Evolutionary conservation across 2,797 vertebrate species (phyloP).

Genomic region (Hoplostethus mediterraneus): DNA sequence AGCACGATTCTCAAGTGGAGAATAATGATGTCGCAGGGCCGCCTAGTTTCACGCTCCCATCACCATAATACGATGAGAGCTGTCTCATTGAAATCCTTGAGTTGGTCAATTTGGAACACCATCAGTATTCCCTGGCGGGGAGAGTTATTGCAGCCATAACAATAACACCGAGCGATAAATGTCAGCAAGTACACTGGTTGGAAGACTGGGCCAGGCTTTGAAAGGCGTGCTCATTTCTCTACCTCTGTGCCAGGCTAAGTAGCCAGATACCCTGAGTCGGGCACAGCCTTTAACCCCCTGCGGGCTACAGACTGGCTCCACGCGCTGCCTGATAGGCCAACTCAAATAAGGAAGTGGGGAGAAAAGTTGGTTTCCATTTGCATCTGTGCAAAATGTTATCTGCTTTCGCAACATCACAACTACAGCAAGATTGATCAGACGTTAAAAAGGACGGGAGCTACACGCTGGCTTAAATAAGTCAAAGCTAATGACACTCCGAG

Average conservation of each 20-base stretch:
- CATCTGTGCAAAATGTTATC: conserved; percentile 8
- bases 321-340: conserved; percentile 29
- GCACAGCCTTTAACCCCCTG: conserved; percentile 46
- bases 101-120: conserved; percentile 66
- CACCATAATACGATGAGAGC: conserved; percentile 69
- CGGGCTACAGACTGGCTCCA: conserved; percentile 39
- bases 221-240: conserved; percentile 51
- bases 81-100: conserved; percentile 67
- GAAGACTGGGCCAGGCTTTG: conserved; percentile 37
- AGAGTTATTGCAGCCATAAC: conserved; percentile 74
- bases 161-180: conserved; percentile 76
- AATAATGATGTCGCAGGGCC: conserved; percentile 38
- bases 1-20: conserved; percentile 43
- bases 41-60: conserved; percentile 62
- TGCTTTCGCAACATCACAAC: background rate
- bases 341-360: conserved; percentile 15
- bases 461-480: conserved; percentile 47
- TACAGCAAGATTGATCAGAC: conserved; percentile 2
- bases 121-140: conserved; percentile 21
- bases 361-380: conserved; percentile 11
- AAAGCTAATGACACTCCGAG: conserved; percentile 41
- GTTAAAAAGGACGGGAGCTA: conserved; percentile 1
- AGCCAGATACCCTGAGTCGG: conserved; percentile 45
- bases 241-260: conserved; percentile 39
- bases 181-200: conserved; percentile 64